Evolutionary conservation across 2,113 vertebrate species (phyloP).

Genomic region (Excalfactoria chinensis): DNA sequence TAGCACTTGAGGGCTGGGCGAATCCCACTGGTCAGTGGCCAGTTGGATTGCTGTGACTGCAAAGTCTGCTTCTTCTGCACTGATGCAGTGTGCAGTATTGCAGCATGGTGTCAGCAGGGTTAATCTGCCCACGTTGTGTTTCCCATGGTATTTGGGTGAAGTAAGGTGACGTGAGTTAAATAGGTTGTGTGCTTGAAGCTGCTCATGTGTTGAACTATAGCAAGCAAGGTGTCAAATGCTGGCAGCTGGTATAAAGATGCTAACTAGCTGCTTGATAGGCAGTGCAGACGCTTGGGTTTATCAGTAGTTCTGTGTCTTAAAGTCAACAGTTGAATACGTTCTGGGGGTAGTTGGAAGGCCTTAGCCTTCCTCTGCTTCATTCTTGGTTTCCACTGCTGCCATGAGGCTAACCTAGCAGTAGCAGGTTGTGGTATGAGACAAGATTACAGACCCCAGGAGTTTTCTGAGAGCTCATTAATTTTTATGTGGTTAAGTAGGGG

Average conservation of each 20-base stretch:
- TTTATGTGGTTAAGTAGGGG: not conserved
- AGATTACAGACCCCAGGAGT: not conserved
- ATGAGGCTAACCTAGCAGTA: not conserved
- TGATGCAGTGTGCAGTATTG: not conserved
- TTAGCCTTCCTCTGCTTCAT: not conserved
- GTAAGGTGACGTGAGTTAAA: not conserved
- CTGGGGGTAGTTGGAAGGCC: not conserved
- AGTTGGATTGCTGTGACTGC: accelerated
- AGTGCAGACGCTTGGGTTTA: not conserved
- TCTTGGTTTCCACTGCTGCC: not conserved
- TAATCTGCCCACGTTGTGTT: not conserved
- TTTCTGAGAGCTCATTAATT: not conserved
- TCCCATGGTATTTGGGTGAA: not conserved
- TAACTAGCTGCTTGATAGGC: not conserved
- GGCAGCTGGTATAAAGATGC: not conserved
- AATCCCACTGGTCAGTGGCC: not conserved
- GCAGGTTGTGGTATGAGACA: not conserved
- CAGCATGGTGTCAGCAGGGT: not conserved
- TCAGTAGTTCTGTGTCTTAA: not conserved
- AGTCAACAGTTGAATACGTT: not conserved
- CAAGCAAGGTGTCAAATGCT: not conserved
- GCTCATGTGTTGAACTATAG: not conserved
- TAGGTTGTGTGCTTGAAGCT: not conserved
- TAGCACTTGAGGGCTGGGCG: not conserved
- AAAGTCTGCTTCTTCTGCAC: not conserved